phyloP scores from a whole-genome alignment of 1,140 invertebrate genomes.

The Trichonephila inaurata region DNA sequence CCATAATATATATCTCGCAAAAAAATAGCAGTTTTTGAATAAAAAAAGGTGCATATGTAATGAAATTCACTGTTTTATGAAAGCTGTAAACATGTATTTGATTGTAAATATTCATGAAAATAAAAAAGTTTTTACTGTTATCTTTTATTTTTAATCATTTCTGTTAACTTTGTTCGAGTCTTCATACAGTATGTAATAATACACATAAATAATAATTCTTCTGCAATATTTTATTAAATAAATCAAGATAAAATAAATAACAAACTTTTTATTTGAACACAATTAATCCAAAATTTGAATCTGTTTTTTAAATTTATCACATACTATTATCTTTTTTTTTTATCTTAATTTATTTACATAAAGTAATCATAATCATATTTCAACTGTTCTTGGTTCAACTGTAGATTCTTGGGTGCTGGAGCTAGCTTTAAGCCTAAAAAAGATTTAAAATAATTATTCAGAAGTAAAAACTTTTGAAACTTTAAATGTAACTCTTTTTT shows the following conservation, averaged over 20 bases:
- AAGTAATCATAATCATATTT: background rate
- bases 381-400: background rate
- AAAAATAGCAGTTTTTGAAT: background rate
- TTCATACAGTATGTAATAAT: no score
- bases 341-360: background rate
- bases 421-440: background rate
- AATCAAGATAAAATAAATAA: no score
- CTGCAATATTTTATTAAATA: no score
- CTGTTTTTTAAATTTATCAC: background rate
- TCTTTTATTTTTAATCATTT: background rate
- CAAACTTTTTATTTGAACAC: background rate
- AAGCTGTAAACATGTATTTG: conserved; percentile 22
- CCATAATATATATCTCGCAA: background rate
- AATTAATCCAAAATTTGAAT: background rate
- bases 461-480: no score
- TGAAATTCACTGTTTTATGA: background rate
- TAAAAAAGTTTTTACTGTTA: conserved; percentile 39
- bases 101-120: conserved; percentile 55
- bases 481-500: no score
- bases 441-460: background rate
- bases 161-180: no score
- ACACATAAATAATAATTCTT: no score
- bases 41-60: background rate
- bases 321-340: background rate
- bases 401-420: background rate